Evolutionary conservation across 2,797 vertebrate genomes (phyloP).

Genomic region (Cuniculus paca): DNA sequence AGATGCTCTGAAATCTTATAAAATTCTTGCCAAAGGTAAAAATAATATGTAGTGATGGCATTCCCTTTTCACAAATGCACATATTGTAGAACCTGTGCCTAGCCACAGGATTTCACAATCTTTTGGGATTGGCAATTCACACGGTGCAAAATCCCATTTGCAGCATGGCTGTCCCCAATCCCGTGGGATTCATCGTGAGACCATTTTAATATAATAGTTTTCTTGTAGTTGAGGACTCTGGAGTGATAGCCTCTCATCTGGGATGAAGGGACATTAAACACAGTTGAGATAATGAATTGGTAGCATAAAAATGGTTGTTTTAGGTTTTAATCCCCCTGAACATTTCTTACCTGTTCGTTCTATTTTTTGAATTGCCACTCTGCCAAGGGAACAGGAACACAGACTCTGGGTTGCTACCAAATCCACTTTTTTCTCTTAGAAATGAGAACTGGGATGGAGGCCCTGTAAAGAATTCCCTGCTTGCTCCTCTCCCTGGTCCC

Average conservation of each 20-base stretch:
- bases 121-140: constrained; percentile 82
- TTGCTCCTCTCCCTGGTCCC: neutral
- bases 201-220: constrained; percentile 80
- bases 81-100: constrained; percentile 73
- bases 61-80: constrained; percentile 76
- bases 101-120: constrained; percentile 81
- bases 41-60: constrained; percentile 74
- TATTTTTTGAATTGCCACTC: neutral
- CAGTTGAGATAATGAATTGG: constrained; percentile 55
- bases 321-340: neutral
- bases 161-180: constrained; percentile 75
- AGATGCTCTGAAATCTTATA: constrained; percentile 69
- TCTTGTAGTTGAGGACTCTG: constrained; percentile 74
- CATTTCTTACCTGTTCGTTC: constrained; percentile 9
- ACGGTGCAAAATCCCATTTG: constrained; percentile 83
- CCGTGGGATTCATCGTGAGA: constrained; percentile 74
- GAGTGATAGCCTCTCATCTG: constrained; percentile 29
- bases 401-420: neutral
- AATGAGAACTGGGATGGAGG: neutral
- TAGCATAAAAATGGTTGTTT: neutral
- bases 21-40: constrained; percentile 80
- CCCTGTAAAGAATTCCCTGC: constrained; percentile 11
- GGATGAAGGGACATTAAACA: constrained; percentile 36
- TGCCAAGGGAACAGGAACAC: neutral
- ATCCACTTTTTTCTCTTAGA: neutral